Base-by-base conservation (phyloP, 2,888 invertebrate species). In the Trachelus tabidus region DNA sequence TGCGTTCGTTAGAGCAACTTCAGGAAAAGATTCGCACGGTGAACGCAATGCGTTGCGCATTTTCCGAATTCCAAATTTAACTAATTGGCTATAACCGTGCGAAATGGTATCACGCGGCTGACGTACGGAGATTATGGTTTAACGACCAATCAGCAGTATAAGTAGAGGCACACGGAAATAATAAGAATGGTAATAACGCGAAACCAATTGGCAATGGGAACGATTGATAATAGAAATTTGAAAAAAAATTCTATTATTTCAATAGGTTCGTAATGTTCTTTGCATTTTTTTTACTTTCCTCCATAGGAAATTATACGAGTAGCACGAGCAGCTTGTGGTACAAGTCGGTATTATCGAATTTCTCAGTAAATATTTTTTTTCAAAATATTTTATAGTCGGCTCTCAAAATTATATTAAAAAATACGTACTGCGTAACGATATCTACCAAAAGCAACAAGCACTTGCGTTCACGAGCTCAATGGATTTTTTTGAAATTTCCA, bases 231-330 rank as follows among this genome's bases (percentile, higher is more conserved):
- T 23, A 15, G 40, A 40, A 15, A 15, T 40, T 15, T 68, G n/a
- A 56, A 33, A 68, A 68, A 11, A 69, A 75, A 15, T 69, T 35
- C 30, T 6, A 68, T 76, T 69, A 76, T n/a, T 75, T 35, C 75
- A 40, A 68, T 34, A 30, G 33, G 56, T 31, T 31, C 23, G 15
- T 37, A 56, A 12, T 40, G n/a, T 75, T 81, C 68, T 75, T n/a
- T 40, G 15, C 15, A 40, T 15, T 15, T 15, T 15, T 15, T 15
- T 4, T 15, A 15, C 15, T 40, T 6, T 40, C 15, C 15, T 6
- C 1, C 6, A 40, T 40, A 1, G 0, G 0, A 40, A 40, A 40
- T 4, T 0, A 15, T 15, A 40, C 15, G 4, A 15, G 15, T 40
- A 15, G 15, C 15, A 40, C 15, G 2, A 40, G 1, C 15, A 40